Percentiles rank a stretch among this genome's conserved stretches.
phyloP scores from a whole-genome alignment of 1,140 invertebrate genomes.

The Ctenoplectra terminalis region DNA sequence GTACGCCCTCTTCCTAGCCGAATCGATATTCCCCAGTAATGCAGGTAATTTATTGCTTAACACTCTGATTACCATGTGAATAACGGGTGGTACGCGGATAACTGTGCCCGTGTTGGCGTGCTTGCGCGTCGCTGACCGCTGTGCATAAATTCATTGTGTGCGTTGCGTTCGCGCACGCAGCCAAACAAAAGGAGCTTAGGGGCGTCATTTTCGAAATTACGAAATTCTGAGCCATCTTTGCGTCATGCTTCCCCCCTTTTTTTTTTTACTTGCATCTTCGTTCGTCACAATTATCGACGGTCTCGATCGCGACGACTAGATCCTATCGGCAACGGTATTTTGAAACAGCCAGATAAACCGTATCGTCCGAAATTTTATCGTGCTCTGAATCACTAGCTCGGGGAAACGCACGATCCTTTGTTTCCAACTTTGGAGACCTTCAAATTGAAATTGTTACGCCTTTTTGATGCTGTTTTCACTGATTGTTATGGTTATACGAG shows the following conservation, averaged over 20 bases:
- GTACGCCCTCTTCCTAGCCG: slow-evolving; percentile 47
- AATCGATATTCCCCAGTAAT: slow-evolving; percentile 67
- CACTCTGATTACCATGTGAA: slow-evolving; percentile 68
- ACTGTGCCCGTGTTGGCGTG: slow-evolving; percentile 48
- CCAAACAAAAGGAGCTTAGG: neutral
- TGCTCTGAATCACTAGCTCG: neutral
- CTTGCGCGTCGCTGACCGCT: slow-evolving; percentile 6
- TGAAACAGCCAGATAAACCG: slow-evolving; percentile 21
- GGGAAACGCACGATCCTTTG: slow-evolving; percentile 16
- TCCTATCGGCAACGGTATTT: slow-evolving; percentile 29
- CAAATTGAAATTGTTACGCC: neutral
- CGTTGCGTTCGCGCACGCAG: neutral
- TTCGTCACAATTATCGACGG: neutral
- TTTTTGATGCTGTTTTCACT: too few species aligned
- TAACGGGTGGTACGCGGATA: slow-evolving; percentile 64
- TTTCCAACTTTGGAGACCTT: neutral
- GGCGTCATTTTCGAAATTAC: slow-evolving; percentile 20
- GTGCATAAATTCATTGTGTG: slow-evolving; percentile 31
- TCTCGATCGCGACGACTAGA: slow-evolving; percentile 6
- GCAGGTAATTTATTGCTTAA: slow-evolving; percentile 69
- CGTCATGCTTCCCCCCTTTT: neutral
- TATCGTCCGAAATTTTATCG: slow-evolving; percentile 44
- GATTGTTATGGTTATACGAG: too few species aligned
- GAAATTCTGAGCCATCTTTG: slow-evolving; percentile 13
- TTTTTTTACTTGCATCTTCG: too few species aligned